Conservation (phyloP, 2,888 invertebrate genomes). For the Sarcophaga subvicina region DNA sequence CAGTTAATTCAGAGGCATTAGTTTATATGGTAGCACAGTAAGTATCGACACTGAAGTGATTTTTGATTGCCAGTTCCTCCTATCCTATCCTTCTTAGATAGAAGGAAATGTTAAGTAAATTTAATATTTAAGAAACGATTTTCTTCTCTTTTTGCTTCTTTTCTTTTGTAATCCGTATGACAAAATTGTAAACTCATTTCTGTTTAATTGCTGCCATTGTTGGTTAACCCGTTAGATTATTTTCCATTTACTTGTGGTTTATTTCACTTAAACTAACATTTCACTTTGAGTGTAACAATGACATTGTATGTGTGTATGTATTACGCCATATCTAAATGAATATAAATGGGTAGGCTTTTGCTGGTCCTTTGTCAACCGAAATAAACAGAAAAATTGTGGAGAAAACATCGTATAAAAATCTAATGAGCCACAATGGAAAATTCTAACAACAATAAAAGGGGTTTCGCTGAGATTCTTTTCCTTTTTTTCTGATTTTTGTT, state of each 20-base stretch:
- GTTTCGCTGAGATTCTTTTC: constrained; percentile 30
- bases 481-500: background rate
- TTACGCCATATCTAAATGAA: background rate
- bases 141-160: too few species aligned
- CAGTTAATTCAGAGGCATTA: too few species aligned
- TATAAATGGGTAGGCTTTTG: background rate
- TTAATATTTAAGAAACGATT: too few species aligned
- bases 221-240: background rate
- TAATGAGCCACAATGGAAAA: constrained; percentile 58
- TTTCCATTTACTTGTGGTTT: too few species aligned
- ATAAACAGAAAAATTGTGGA: background rate
- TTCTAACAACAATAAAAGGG: constrained; percentile 42
- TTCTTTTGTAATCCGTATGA: too few species aligned
- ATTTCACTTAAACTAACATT: background rate
- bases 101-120: too few species aligned
- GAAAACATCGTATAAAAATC: constrained; percentile 51
- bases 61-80: too few species aligned
- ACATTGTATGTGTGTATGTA: background rate
- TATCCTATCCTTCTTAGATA: too few species aligned
- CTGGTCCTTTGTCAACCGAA: constrained; percentile 28
- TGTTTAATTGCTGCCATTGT: background rate
- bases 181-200: too few species aligned
- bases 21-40: too few species aligned
- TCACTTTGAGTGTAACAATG: background rate
- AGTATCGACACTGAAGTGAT: too few species aligned